Conservation (phyloP, 1,140 invertebrate species). For the Mycetomoellerius zeteki region DNA sequence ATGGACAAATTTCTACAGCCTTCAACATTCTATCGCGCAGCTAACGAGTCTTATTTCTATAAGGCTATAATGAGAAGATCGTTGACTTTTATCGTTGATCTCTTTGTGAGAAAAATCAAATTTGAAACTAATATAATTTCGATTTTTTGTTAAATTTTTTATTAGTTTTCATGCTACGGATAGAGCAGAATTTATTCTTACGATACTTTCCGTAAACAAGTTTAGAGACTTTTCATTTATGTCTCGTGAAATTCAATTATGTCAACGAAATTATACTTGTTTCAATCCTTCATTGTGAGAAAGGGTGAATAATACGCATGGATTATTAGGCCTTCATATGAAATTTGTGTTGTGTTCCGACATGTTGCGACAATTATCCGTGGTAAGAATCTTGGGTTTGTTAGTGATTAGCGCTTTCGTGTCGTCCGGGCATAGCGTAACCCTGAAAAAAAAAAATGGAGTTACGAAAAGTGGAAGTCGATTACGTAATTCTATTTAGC, state of each 20-base stretch:
- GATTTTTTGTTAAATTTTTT: not conserved
- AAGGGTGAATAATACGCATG: not conserved
- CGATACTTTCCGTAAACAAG: not conserved
- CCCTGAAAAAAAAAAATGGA: constrained; percentile 78
- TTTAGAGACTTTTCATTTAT: not conserved
- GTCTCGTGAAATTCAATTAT: not conserved
- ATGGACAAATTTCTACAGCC: not conserved
- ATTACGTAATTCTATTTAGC: not conserved
- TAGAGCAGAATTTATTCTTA: not conserved
- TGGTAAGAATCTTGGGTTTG: constrained; percentile 81
- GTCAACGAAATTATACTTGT: not conserved
- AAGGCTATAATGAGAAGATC: not conserved
- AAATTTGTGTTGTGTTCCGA: constrained; percentile 77
- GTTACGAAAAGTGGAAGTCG: constrained; percentile 57
- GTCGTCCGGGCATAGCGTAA: constrained; percentile 83
- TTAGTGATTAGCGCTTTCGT: constrained; percentile 83
- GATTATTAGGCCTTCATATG: constrained; percentile 68
- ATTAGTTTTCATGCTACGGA: not conserved
- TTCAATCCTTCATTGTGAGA: not conserved
- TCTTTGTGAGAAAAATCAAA: not conserved
- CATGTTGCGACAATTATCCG: constrained; percentile 80
- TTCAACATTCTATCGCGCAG: not conserved
- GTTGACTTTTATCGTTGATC: not conserved
- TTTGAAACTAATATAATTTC: constrained; percentile 12
- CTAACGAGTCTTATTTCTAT: not conserved